A percentile compares a stretch with the other conserved stretches of the same genome.
These are phyloP conservation scores for Dicranocentrus wangi DNA, from an alignment of 2,888 invertebrate genomes.

Conservation along the genomic window DNA sequence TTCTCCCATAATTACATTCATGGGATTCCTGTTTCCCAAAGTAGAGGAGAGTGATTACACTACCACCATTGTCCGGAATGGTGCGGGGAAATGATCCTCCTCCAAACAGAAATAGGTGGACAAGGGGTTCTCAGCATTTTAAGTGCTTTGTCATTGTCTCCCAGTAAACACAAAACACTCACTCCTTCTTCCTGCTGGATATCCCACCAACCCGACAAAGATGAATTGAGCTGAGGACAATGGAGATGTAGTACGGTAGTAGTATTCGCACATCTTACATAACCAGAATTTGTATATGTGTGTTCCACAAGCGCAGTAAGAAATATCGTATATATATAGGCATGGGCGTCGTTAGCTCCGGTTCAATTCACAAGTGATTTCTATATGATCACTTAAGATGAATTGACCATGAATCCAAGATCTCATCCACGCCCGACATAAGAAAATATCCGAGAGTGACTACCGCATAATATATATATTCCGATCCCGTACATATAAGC, in stretches of 20 bases:
- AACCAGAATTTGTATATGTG: neutral
- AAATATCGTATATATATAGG: neutral
- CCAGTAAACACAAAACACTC: neutral
- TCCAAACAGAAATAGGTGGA: too few species aligned
- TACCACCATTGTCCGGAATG: too few species aligned
- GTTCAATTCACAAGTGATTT: constrained; percentile 20
- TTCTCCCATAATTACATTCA: too few species aligned
- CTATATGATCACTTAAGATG: constrained; percentile 22
- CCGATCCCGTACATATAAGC: neutral
- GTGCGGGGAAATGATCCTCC: too few species aligned
- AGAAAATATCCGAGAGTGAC: too few species aligned
- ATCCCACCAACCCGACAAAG: constrained; percentile 16
- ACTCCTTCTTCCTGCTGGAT: neutral
- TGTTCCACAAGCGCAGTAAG: neutral
- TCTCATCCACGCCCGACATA: too few species aligned
- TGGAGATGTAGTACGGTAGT: neutral
- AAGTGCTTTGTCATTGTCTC: constrained; percentile 9
- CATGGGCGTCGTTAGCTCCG: constrained; percentile 13
- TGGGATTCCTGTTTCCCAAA: too few species aligned
- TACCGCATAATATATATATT: too few species aligned
- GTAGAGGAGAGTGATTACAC: too few species aligned
- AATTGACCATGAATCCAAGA: constrained; percentile 16
- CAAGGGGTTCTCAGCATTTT: too few species aligned
- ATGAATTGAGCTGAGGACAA: constrained; percentile 1
- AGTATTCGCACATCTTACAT: too few species aligned